Base-by-base conservation (phyloP, 2,797 vertebrate genomes). In the Peromyscus aztecus region DNA sequence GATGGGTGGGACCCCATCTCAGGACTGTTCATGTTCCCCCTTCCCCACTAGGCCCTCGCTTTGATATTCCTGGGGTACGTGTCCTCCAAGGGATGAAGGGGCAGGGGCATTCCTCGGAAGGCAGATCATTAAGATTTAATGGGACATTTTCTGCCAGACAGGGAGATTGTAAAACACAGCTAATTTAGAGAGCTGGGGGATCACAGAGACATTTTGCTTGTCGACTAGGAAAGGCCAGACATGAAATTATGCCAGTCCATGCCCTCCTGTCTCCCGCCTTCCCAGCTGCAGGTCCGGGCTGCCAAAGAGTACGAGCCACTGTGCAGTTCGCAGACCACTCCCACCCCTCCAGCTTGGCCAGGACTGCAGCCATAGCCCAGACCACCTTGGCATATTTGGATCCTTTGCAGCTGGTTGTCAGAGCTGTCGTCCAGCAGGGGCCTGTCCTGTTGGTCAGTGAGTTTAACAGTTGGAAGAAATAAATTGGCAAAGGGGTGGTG, bases 91-190 rank as follows among this genome's bases (percentile, higher is more conserved):
- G 89, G 14, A 69, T 63, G 90, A n/a, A 87, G 52, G 43, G 52
- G 43, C 80, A 63, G 21, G 80, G 87, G 80, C 59, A 16, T 81
- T 96, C 84, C 88, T 96, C 89, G 31, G 94, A 97, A 98, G 93
- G 78, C 90, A 95, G 90, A 67, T 95, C 78, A 89, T 95, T 94
- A 96, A 96, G 90, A 97, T 97, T 96, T 91, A 97, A 95, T 93
- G 94, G 92, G 82, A 89, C 85, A 87, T 97, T 97, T 97, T 76
- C 49, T n/a, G 12, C 88, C 63, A 92, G 94, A 55, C 90, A 16
- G 37, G 91, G 76, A 75, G 5, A 76, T 92, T 61, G 23, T 97
- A 96, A 96, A 97, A 83, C 80, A 59, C 77, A 91, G 69, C 96
- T 97, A 93, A 93, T 98, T 97, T 94, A 96, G 96, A 91, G 92